Base-by-base conservation (phyloP, 2,113 vertebrate genomes). In the Pelodiscus sinensis region DNA sequence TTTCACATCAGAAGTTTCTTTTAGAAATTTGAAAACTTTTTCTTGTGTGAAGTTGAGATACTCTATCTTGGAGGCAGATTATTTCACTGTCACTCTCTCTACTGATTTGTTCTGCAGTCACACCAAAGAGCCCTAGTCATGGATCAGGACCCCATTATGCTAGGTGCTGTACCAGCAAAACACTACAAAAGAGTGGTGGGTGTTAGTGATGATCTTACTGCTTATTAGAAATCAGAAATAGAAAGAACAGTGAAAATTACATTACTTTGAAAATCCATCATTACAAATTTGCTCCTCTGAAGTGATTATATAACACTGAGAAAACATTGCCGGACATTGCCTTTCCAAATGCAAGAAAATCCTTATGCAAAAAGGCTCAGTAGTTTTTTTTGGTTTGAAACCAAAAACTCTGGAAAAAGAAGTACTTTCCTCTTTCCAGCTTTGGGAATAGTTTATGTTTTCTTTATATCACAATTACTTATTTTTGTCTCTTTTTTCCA, bases 181-280 rank as follows among this genome's bases (percentile, higher is more conserved):
- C 44, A 44, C 44, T 21, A 21, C 22, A 22, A 18, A 73, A 73
- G 9, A 12, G 35, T 21, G 21, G 71, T 68, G 24, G 29, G 7
- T n/a, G 29, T 73, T 73, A 71, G 21, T 38, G 78, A 82, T 55
- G 35, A 82, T 88, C 24, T 77, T 51, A 92, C n/a, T 4, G 89
- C 82, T 94, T 88, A 79, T 57, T 82, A 94, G 57, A 60, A 68
- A 44, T 77, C 79, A 85, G 54, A 86, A 90, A 87, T 29, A 87
- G 38, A 93, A 82, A 14, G 31, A 86, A 94, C 92, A 65, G 4
- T 91, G 90, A 92, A 96, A 88, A 73, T 24, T 73, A 73, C 9
- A 24, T 73, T 21, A 19, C 35, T 73, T 73, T 73, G 18, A 73
- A 52, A 85, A 1, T 31, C 4, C 16, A 7, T n/a, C 27, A 80